Percentiles rank a stretch among this genome's conserved stretches.
phyloP scores from a whole-genome alignment of 2,797 vertebrate species.

The Lacerta viridis region DNA sequence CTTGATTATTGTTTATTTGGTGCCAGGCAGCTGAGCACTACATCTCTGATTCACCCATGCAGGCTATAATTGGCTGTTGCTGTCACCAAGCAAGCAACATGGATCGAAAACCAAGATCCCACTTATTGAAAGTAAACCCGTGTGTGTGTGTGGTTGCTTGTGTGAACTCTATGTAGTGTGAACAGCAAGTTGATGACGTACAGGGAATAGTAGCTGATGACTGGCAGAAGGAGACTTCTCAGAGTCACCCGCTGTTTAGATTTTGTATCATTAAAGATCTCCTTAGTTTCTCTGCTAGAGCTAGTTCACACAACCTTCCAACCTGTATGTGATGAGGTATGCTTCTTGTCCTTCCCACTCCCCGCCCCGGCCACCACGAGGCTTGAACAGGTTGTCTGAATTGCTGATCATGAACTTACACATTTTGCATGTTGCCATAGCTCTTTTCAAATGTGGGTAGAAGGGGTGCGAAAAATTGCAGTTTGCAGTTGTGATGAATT shows the following conservation, averaged over 20 bases:
- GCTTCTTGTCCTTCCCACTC: too few relatives aligned
- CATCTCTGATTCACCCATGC: background rate
- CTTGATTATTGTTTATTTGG: background rate
- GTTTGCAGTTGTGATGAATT: background rate
- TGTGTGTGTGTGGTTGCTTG: background rate
- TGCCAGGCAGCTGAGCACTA: background rate
- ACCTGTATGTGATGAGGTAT: background rate
- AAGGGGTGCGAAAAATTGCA: background rate
- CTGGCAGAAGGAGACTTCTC: background rate
- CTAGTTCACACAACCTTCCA: too few relatives aligned
- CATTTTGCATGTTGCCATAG: background rate
- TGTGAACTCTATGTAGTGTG: background rate
- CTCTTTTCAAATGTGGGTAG: background rate
- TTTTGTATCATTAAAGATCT: background rate
- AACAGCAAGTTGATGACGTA: background rate
- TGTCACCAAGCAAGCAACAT: background rate
- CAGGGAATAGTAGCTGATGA: background rate
- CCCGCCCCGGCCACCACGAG: background rate
- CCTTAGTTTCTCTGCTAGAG: too few relatives aligned
- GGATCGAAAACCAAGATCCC: too few relatives aligned
- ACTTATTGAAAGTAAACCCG: too few relatives aligned
- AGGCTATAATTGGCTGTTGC: background rate
- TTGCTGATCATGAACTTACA: background rate
- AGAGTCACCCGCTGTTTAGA: background rate
- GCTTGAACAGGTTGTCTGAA: conserved; percentile 1